phyloP scores from a whole-genome alignment of 2,888 invertebrate species.

The Noctua fimbriata region DNA sequence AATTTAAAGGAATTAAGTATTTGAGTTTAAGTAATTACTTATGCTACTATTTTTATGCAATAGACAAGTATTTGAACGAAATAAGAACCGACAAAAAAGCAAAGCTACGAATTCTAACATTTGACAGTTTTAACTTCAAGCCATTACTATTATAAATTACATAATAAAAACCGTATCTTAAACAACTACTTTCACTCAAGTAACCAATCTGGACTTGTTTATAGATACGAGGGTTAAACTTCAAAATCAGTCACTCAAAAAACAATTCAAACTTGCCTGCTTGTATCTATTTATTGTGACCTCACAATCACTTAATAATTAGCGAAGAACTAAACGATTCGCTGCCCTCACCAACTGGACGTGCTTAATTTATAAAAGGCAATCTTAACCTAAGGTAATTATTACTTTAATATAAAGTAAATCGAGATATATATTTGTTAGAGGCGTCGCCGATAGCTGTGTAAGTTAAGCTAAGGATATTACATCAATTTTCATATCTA shows the following conservation, averaged over 20 bases:
- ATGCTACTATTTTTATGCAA: not conserved
- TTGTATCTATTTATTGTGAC: conserved; percentile 36
- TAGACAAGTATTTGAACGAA: too few species aligned
- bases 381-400: conserved; percentile 79
- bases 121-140: too few species aligned
- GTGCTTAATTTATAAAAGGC: conserved; percentile 82
- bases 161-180: too few species aligned
- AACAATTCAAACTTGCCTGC: not conserved
- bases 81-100: not conserved
- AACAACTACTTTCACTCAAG: too few species aligned
- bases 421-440: conserved; percentile 59
- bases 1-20: not conserved
- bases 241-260: not conserved
- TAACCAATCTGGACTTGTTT: too few species aligned
- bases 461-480: conserved; percentile 57
- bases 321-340: conserved; percentile 76
- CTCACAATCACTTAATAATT: conserved; percentile 55
- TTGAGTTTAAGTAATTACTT: not conserved
- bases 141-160: too few species aligned
- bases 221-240: too few species aligned
- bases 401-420: conserved; percentile 86
- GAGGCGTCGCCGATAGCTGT: conserved; percentile 54
- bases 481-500: not conserved
- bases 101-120: too few species aligned
- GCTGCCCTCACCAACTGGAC: conserved; percentile 82